phyloP scores from a whole-genome alignment of 2,888 invertebrate genomes.

The Dryobota labecula region DNA sequence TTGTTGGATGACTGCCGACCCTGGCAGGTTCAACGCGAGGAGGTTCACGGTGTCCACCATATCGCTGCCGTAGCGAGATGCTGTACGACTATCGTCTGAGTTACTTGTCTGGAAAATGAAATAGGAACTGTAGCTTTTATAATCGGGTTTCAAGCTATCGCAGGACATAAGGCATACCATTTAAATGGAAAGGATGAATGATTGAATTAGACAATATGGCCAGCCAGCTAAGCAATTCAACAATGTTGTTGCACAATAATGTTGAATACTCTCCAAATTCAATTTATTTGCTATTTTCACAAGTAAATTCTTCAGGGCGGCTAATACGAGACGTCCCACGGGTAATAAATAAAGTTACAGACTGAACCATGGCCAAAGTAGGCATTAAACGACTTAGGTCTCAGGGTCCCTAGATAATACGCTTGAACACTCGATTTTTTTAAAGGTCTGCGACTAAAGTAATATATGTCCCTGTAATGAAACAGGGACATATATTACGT shows the following conservation, averaged over 20 bases:
- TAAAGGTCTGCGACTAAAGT: too few species aligned
- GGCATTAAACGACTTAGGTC: slow-evolving; percentile 23
- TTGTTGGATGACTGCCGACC: slow-evolving; percentile 94
- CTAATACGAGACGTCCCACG: slow-evolving; percentile 22
- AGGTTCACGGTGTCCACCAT: slow-evolving; percentile 93
- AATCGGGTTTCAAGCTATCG: neutral
- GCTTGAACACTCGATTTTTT: slow-evolving; percentile 17
- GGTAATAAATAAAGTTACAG: slow-evolving; percentile 38
- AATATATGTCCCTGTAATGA: slow-evolving; percentile 6
- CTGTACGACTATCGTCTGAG: slow-evolving; percentile 78
- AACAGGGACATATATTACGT: neutral
- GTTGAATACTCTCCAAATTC: slow-evolving; percentile 17
- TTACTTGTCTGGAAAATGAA: slow-evolving; percentile 79
- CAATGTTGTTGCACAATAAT: too few species aligned
- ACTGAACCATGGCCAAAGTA: slow-evolving; percentile 4
- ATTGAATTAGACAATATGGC: neutral
- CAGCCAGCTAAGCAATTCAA: slow-evolving; percentile 3
- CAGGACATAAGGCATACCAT: neutral
- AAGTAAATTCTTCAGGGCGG: slow-evolving; percentile 21
- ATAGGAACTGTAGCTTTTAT: neutral
- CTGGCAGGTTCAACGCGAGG: slow-evolving; percentile 93
- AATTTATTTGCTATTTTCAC: slow-evolving; percentile 28
- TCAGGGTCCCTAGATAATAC: slow-evolving; percentile 11
- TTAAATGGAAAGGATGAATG: neutral
- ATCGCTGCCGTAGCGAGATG: slow-evolving; percentile 92